Evolutionary conservation across 1,140 invertebrate genomes (phyloP), one percentile per base, ranked within the genome.

Genomic region (Hylaeus volcanicus): DNA sequence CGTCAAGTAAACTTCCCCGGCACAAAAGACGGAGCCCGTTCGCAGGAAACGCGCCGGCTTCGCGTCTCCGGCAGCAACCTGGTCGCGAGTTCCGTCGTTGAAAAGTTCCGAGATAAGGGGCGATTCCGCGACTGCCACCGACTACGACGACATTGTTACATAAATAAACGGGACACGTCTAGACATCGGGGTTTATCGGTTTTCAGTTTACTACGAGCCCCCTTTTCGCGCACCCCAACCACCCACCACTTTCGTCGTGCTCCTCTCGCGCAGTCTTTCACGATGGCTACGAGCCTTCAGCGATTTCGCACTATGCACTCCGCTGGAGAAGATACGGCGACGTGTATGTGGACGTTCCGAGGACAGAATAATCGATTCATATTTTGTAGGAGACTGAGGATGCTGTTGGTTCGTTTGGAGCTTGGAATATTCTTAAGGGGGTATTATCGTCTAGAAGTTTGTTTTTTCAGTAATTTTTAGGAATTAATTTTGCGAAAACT

Each of bases 161-260:
- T 84, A 86, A 81, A 84, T 86, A 86, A 86, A 86, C 82, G 81
- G 68, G 69, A 70, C 80, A 78, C 73, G 79, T 83, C 82, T 85
- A 83, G 83, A 87, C 83, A 83, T 87, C 73, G 85, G 53, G 79
- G 76, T 87, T 85, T 87, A 87, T 87, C 85, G 85, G 85, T 85
- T 87, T 85, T 83, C 83, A 85, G 73, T 87, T 87, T 85, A 73
- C 73, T 74, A 53, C 43, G 81, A 84, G 81, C 69, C 82, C 26
- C 61, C 84, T 72, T 70, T 48, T 14, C 41, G n/a, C n/a, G 14
- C 14, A 6, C 43, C 41, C 43, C 14, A 37, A 45, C 4, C 61
- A 39, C 26, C 71, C 78, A 53, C 66, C 43, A 73, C 77, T 60
- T 65, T 61, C 15, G 43, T 70, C 60, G 48, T 5, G 11, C 12